Evolutionary conservation across 2,113 vertebrate genomes (phyloP), one percentile per base, ranked within the genome.

Genomic region (Cheilinus undulatus): DNA sequence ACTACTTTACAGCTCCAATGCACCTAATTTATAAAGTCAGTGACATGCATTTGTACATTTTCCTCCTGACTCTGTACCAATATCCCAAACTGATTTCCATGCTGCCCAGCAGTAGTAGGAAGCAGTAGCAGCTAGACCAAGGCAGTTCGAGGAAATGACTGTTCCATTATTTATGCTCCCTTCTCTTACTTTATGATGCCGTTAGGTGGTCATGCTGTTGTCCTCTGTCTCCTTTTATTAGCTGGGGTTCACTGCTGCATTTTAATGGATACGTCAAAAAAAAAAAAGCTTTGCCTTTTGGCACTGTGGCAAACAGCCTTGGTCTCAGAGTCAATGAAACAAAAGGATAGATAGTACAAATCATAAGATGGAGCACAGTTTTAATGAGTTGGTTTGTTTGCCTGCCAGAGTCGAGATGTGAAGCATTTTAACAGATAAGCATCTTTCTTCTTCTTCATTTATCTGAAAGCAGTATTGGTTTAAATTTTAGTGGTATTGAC

Each of bases 151-250:
- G 67, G 86, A 88, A 88, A 86, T 85, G 79, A 86, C 64, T 71
- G 58, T 80, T 88, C 53, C 86, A 89, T 93, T 92, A 91, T 92
- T 91, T 87, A 91, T 92, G 82, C 59, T 78, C 75, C 63, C 51
- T 36, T 82, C 80, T 73, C 79, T 84, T 73, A 86, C 83, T 91
- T 90, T 91, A 90, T 91, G 82, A 89, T 82, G 87, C 76, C 15
- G 84, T 82, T 78, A 85, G 86, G 62, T 78, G 74, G 80, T 84
- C 82, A 76, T 72, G 67, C 77, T 75, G 72, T 71, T 85, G 80
- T 87, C 83, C 80, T 82, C 85, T 86, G 73, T 89, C 82, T 77
- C 64, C 73, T 78, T 92, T 89, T 91, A 90, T 91, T 83, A 83
- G 75, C 71, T 83, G 67, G 78, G 61, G 59, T 72, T 78, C 71